Evolutionary conservation across 2,888 invertebrate genomes (phyloP).

Genomic region (Epirrhoe alternata): DNA sequence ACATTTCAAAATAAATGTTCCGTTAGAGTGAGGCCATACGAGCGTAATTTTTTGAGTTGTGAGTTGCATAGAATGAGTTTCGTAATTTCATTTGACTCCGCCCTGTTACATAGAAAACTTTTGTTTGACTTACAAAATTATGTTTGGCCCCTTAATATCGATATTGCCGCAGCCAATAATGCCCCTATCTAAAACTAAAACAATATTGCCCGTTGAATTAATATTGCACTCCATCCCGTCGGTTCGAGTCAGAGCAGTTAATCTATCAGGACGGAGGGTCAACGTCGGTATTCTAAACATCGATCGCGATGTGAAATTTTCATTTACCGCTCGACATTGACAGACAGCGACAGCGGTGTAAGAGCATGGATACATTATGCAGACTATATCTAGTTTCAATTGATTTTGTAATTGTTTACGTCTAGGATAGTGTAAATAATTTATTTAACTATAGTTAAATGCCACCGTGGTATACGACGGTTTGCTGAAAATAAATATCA

Average conservation of each 20-base stretch:
- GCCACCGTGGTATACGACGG: no score
- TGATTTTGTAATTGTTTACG: conserved; percentile 10
- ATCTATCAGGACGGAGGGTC: conserved; percentile 43
- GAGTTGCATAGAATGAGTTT: no score
- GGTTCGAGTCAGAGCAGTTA: conserved; percentile 28
- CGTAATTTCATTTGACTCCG: no score
- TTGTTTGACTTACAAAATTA: neutral
- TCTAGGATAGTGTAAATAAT: neutral
- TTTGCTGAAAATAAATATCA: neutral
- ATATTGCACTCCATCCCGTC: conserved; percentile 30
- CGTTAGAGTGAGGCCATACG: no score
- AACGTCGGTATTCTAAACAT: conserved; percentile 40
- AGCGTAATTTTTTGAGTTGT: no score
- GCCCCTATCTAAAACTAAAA: conserved; percentile 14
- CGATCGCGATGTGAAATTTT: conserved; percentile 40
- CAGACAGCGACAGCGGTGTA: conserved; percentile 21
- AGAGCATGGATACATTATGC: conserved; percentile 7
- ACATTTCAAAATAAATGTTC: no score
- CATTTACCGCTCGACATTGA: conserved; percentile 28
- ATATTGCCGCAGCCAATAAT: neutral
- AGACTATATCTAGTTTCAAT: conserved; percentile 1
- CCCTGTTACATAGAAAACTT: no score
- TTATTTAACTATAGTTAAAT: neutral
- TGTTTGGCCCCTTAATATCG: neutral
- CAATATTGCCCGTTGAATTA: conserved; percentile 22